These are phyloP conservation scores for Myathropa florea DNA, from an alignment of 2,888 invertebrate species.

Conservation along the genomic window DNA sequence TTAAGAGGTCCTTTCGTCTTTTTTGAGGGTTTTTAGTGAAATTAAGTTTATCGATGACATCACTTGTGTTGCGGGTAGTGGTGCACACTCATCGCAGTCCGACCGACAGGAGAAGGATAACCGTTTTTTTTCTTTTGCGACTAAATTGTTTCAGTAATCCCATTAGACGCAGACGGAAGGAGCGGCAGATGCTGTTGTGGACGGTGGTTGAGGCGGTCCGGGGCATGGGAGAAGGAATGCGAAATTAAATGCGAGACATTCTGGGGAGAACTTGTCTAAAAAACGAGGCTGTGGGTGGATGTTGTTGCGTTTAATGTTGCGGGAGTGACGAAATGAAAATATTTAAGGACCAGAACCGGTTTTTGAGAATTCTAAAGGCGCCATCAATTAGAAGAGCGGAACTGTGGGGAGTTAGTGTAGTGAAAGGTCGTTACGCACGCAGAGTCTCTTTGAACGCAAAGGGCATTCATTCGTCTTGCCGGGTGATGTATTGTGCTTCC, in stretches of 20 bases:
- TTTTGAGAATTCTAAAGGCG: neutral
- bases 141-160: slow-evolving; percentile 52
- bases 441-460: neutral
- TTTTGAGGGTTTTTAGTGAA: neutral
- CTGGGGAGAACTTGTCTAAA: neutral
- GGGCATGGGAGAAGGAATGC: neutral
- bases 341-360: neutral
- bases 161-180: slow-evolving; percentile 13
- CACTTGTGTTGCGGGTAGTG: neutral
- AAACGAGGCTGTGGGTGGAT: neutral
- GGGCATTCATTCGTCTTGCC: neutral
- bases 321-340: neutral
- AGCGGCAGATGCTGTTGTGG: neutral
- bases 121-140: slow-evolving; percentile 26
- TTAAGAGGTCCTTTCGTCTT: neutral
- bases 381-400: neutral
- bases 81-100: neutral
- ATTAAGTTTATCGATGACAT: slow-evolving; percentile 14
- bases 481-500: neutral
- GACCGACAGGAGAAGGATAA: slow-evolving; percentile 2
- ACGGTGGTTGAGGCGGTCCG: neutral
- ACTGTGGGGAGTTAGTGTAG: neutral
- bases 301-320: neutral
- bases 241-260: neutral
- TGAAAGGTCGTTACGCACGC: neutral